phyloP scores from a whole-genome alignment of 2,113 vertebrate genomes.

The Physeter macrocephalus region DNA sequence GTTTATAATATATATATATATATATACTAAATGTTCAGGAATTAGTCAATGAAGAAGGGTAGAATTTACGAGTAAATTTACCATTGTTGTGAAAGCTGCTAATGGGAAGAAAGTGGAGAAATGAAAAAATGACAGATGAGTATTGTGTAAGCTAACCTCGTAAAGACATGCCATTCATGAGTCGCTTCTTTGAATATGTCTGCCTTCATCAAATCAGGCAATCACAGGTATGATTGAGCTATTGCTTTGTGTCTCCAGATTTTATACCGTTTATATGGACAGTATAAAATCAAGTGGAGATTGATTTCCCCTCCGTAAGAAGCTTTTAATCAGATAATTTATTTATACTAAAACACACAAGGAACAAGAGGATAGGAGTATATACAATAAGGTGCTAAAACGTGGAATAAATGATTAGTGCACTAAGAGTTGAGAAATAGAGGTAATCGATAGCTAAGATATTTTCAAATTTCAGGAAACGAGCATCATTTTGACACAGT shows the following conservation, averaged over 20 bases:
- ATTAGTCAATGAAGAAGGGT: neutral
- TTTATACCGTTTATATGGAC: no score
- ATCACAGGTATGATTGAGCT: neutral
- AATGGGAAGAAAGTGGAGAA: neutral
- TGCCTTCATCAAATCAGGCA: neutral
- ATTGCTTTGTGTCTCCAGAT: neutral
- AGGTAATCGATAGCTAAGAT: neutral
- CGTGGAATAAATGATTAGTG: neutral
- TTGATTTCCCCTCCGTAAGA: neutral
- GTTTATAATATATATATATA: no score
- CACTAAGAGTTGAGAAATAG: neutral
- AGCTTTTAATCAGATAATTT: neutral
- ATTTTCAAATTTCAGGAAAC: neutral
- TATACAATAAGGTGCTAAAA: neutral
- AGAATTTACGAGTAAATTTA: neutral
- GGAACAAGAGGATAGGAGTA: neutral
- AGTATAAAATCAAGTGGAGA: neutral
- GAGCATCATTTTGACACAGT: neutral
- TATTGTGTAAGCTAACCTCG: neutral
- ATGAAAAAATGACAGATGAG: neutral
- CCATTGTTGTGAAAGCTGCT: neutral
- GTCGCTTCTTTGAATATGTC: neutral
- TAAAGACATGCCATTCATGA: neutral
- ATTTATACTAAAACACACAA: neutral
- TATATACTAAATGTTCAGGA: neutral